Conservation (phyloP, 2,888 invertebrate species). For the Marronus borbonicus region DNA sequence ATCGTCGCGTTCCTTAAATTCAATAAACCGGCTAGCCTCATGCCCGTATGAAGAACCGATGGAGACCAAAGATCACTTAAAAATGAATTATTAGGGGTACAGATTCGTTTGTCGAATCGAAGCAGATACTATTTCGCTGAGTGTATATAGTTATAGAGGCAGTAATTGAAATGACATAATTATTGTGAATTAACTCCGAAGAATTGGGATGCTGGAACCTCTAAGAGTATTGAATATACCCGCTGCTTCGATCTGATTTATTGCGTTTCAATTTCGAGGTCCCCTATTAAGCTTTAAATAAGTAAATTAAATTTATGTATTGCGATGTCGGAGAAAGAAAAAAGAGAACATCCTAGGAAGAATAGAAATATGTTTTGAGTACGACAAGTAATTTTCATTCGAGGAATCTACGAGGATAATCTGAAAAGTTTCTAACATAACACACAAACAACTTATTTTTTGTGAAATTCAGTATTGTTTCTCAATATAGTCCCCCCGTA, state of each 20-base stretch:
- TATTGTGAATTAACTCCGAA: slow-evolving; percentile 10
- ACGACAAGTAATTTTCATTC: no score
- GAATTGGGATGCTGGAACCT: not conserved
- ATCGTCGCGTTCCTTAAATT: slow-evolving; percentile 32
- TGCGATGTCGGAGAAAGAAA: no score
- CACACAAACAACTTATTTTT: no score
- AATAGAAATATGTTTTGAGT: no score
- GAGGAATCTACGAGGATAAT: no score
- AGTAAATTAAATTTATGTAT: not conserved
- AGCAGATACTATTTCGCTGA: not conserved
- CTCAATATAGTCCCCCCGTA: no score
- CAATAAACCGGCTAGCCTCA: slow-evolving; percentile 6
- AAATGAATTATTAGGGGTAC: slow-evolving; percentile 43
- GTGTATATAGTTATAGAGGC: not conserved
- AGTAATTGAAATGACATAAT: slow-evolving; percentile 38
- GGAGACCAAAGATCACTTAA: slow-evolving; percentile 23
- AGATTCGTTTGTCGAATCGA: slow-evolving; percentile 5
- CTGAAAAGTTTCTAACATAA: no score
- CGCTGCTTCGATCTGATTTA: slow-evolving; percentile 5
- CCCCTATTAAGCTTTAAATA: slow-evolving; percentile 12
- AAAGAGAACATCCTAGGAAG: no score
- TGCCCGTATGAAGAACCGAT: slow-evolving; percentile 26
- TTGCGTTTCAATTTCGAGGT: slow-evolving; percentile 14
- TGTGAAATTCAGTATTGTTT: no score
- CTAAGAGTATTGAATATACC: not conserved